phyloP scores from a whole-genome alignment of 2,888 invertebrate species.

The Hypsopygia costalis region DNA sequence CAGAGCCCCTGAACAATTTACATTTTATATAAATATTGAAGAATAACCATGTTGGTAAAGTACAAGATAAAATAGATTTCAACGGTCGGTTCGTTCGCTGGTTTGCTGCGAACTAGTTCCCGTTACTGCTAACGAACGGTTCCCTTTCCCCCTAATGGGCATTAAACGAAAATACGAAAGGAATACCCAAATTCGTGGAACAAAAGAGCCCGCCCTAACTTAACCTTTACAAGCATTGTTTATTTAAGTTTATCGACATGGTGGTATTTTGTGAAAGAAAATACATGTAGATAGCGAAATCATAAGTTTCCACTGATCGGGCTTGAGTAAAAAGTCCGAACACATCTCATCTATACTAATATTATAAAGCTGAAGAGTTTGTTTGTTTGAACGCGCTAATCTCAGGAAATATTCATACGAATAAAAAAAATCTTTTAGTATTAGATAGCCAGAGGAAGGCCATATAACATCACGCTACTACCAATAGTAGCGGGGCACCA shows the following conservation, averaged over 20 bases:
- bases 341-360: not conserved
- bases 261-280: not conserved
- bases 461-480: no score
- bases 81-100: constrained; percentile 16
- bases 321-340: not conserved
- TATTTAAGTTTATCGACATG: not conserved
- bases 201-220: not conserved
- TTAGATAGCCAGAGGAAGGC: no score
- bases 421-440: no score
- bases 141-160: not conserved
- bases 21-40: constrained; percentile 59
- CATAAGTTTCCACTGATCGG: not conserved
- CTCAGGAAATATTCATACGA: no score
- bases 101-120: not conserved
- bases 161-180: not conserved
- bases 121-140: not conserved
- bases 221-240: not conserved
- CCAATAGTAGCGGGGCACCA: no score
- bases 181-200: not conserved
- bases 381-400: no score
- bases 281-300: not conserved
- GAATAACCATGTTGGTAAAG: constrained; percentile 35
- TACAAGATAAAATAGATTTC: constrained; percentile 33
- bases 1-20: constrained; percentile 55
- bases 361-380: no score